Conservation (phyloP, 2,113 vertebrate species). For the Aspidoscelis tigris region DNA sequence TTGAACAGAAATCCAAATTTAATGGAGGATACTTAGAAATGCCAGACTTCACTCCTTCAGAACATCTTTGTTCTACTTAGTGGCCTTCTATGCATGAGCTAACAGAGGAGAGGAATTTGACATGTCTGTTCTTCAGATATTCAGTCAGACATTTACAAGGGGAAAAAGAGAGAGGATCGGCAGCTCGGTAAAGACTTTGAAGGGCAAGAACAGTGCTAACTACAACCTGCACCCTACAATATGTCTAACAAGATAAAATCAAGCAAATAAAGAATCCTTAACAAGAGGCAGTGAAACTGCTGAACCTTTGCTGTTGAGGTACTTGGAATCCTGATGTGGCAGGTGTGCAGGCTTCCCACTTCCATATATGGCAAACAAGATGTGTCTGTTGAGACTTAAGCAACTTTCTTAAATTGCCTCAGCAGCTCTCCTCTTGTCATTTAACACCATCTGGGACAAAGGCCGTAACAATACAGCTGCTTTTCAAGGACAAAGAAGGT, state of each 20-base stretch:
- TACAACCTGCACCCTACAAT: neutral
- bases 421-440: slow-evolving; percentile 49
- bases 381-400: slow-evolving; percentile 27
- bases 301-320: neutral
- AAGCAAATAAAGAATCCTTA: neutral
- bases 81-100: neutral
- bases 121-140: neutral
- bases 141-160: neutral
- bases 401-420: slow-evolving; percentile 22
- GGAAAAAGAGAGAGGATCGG: no score
- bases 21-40: no score
- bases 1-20: no score
- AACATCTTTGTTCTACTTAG: no score
- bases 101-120: neutral
- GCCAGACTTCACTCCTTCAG: no score
- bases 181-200: neutral
- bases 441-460: slow-evolving; percentile 46
- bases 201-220: neutral
- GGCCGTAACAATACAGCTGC: slow-evolving; percentile 40
- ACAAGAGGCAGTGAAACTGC: neutral
- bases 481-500: slow-evolving; percentile 50
- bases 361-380: neutral
- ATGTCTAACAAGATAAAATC: neutral
- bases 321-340: neutral
- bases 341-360: neutral